These are phyloP conservation scores for Micropoecilia bifurca DNA, from an alignment of 2,797 vertebrate genomes.

Conservation along the genomic window DNA sequence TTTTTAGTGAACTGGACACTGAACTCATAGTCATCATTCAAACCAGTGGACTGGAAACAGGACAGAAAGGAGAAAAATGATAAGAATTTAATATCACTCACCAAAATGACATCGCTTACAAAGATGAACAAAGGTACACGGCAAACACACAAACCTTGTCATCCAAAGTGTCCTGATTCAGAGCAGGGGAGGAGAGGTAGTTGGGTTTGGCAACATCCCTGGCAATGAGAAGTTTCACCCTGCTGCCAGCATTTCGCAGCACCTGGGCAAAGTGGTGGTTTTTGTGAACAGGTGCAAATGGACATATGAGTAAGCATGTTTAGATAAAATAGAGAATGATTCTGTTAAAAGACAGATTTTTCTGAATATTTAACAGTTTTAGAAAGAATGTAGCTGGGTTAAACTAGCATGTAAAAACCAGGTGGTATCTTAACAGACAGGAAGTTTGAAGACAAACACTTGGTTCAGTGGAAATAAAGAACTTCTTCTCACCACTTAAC, in stretches of 20 bases:
- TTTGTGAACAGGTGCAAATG: conserved; percentile 22
- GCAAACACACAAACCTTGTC: conserved; percentile 49
- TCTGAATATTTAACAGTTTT: neutral
- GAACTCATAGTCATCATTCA: conserved; percentile 79
- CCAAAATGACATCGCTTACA: neutral
- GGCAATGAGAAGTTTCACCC: conserved; percentile 90
- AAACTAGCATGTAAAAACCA: neutral
- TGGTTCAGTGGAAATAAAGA: neutral
- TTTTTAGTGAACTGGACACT: conserved; percentile 91
- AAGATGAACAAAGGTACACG: neutral
- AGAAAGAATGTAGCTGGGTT: neutral
- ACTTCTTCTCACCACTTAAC: too few species aligned
- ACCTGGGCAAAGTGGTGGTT: conserved; percentile 73
- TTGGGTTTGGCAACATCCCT: conserved; percentile 85
- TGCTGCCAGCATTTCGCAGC: conserved; percentile 88
- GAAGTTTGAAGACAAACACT: neutral
- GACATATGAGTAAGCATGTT: neutral
- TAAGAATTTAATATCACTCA: neutral
- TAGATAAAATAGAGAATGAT: neutral
- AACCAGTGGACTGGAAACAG: conserved; percentile 72
- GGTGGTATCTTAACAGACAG: neutral
- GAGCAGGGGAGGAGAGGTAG: conserved; percentile 66
- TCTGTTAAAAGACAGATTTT: neutral
- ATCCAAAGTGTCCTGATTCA: conserved; percentile 71
- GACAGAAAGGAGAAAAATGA: neutral